Evolutionary conservation across 1,140 invertebrate genomes (phyloP), one percentile per base, ranked within the genome.

Genomic region (Drosophila suzukii): DNA sequence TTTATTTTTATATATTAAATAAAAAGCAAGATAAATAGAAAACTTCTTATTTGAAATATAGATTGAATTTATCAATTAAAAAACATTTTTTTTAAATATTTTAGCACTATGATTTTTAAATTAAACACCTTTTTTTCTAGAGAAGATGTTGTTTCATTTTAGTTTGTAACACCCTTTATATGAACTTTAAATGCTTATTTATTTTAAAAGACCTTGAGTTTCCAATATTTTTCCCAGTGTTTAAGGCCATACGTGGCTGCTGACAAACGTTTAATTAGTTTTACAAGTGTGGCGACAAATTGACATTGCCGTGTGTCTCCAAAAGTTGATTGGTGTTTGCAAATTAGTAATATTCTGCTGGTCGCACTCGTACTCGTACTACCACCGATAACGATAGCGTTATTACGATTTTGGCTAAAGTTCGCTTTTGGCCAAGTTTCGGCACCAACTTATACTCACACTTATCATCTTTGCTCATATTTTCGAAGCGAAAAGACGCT

Each of bases 401-500:
- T 20, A 20, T 20, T 20, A 20, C 20, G 20, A 20, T 20, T 20
- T 41, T 46, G 78, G 55, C 41, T 75, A 61, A 81, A 81, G 79
- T 81, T 68, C 63, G 61, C 32, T 58, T 51, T 34, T 41, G 44
- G 20, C 57, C 12, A 47, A 43, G 44, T 55, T 17, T 27, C 27
- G n/a, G n/a, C 6, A 13, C 20, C 56, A 62, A 27, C 38, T 38
- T 10, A 65, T 88, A 89, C 84, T 89, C 73, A 89, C 84, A 89
- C 84, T 89, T 89, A 78, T 89, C 84, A 89, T 89, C 84, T 81
- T 89, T 81, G 77, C 84, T 89, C 84, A 89, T 89, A 83, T 84
- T 89, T 62, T 58, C 66, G 38, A 43, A 63, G 58, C 60, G 55
- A 59, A 81, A 20, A 66, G 50, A 62, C 51, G 55, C 66, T 66